Conservation (phyloP, 2,113 vertebrate species). For the Trichechus manatus region DNA sequence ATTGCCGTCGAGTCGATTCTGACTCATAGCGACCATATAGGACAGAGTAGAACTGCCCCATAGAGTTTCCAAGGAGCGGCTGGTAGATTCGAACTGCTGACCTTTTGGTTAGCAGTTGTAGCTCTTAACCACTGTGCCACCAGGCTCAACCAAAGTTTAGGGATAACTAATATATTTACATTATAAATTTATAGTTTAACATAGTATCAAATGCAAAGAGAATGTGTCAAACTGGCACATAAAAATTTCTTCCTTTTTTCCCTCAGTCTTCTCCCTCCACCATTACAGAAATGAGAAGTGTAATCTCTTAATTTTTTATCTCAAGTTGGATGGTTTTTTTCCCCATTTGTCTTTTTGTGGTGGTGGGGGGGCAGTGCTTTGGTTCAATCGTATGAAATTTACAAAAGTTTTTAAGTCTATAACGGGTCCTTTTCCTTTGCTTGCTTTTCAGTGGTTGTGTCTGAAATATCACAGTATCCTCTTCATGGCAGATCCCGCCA, state of each 20-base stretch:
- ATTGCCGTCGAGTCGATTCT: too few species aligned
- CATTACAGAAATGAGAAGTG: conserved; percentile 3
- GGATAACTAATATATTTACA: background rate
- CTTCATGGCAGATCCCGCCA: conserved; percentile 66
- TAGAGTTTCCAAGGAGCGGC: too few species aligned
- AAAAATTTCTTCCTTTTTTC: background rate
- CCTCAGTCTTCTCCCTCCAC: background rate
- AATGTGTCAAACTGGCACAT: background rate
- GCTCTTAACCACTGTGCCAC: too few species aligned
- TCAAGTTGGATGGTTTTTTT: background rate
- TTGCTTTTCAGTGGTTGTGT: background rate
- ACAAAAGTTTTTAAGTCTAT: background rate
- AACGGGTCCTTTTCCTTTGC: conserved; percentile 11
- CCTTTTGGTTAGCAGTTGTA: too few species aligned
- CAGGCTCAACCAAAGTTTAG: background rate
- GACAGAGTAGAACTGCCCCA: too few species aligned
- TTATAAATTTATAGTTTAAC: background rate
- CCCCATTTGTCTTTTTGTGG: background rate
- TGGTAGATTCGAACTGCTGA: too few species aligned
- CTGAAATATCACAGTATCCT: conserved; percentile 49
- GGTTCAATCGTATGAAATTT: conserved; percentile 9
- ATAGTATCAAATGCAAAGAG: background rate
- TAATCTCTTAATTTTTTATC: background rate
- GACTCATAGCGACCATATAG: too few species aligned
- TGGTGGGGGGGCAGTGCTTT: background rate